Base-by-base conservation (phyloP, 2,888 invertebrate species). In the Andrena hattorfiana region DNA sequence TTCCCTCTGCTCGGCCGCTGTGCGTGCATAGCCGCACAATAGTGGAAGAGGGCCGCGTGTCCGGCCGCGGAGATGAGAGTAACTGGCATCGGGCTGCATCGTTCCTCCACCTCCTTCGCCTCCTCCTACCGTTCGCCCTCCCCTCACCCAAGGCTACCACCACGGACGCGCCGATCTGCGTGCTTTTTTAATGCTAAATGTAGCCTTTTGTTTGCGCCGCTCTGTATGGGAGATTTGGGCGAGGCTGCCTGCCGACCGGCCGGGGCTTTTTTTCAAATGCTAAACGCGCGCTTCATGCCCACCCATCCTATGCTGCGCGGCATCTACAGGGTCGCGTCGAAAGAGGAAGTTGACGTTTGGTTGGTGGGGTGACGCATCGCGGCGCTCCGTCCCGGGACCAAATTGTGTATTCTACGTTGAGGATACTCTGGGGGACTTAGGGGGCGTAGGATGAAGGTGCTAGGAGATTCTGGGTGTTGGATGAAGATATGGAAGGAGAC, bases 111-210 rank as follows among this genome's bases (percentile, higher is more conserved):
- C 83, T 76, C 78, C 66, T 56, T 54, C 71, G 20, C 59, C 60
- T 48, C 72, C 70, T 63, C 69, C 32, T 49, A 49, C 77, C 13
- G 60, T 35, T 6, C 28, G 28, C 62, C 62, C 10, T 7, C n/a
- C 49, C 26, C 82, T 81, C 60, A 51, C 68, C 63, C 76, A 67
- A 70, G 69, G 48, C 64, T 35, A 59, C 76, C 66, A 66, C 82
- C 80, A 67, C 60, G 77, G 77, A 63, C 81, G 83, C 87, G 72
- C 64, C 78, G 82, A 77, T 85, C 85, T 77, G 75, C 82, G 85
- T 91, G 91, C 91, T 92, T 92, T 92, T 91, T 92, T 90, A 92
- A 92, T 91, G 92, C 91, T 90, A 92, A 92, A 91, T 90, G 90
- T 87, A 90, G 87, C 86, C 89, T 90, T 92, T 91, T 88, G 88